Conservation (phyloP, 2,113 vertebrate species). For the western clawed frog (Xenopus tropicalis) region DNA sequence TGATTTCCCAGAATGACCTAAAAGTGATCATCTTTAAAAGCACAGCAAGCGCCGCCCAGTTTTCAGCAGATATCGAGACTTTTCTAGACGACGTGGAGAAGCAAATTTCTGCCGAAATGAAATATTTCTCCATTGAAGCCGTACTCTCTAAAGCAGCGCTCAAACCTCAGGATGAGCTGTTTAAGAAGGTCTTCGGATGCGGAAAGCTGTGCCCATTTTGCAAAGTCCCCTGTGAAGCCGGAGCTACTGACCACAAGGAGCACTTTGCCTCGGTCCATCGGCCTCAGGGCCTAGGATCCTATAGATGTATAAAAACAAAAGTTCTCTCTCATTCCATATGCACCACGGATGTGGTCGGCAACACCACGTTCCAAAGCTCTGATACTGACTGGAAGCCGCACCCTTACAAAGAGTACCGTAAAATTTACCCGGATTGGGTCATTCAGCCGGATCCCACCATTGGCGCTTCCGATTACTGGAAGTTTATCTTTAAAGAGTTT, state of each 20-base stretch:
- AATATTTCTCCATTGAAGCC: neutral
- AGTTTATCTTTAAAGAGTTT: conserved; percentile 58
- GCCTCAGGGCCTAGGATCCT: conserved; percentile 16
- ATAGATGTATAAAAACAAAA: conserved; percentile 15
- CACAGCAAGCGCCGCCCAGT: neutral
- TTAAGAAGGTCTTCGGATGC: conserved; percentile 60
- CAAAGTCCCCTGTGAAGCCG: conserved; percentile 58
- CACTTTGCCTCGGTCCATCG: conserved; percentile 37
- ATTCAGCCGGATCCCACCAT: conserved; percentile 59
- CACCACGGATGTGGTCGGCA: conserved; percentile 14
- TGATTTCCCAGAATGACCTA: conserved; percentile 19
- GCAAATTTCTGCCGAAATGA: conserved; percentile 7
- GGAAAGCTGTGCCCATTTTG: conserved; percentile 67
- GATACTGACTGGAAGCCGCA: neutral
- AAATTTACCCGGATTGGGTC: conserved; percentile 54
- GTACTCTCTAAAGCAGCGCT: conserved; percentile 13
- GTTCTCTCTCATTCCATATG: conserved; percentile 11
- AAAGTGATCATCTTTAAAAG: conserved; percentile 23
- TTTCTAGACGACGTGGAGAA: neutral
- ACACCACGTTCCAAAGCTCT: neutral
- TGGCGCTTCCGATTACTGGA: conserved; percentile 48
- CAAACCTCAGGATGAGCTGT: conserved; percentile 37
- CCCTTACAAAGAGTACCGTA: conserved; percentile 46
- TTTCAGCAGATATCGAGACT: neutral
- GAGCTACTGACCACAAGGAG: conserved; percentile 41